These are phyloP conservation scores for Agapornis roseicollis DNA, from an alignment of 2,113 vertebrate species.

Conservation along the genomic window DNA sequence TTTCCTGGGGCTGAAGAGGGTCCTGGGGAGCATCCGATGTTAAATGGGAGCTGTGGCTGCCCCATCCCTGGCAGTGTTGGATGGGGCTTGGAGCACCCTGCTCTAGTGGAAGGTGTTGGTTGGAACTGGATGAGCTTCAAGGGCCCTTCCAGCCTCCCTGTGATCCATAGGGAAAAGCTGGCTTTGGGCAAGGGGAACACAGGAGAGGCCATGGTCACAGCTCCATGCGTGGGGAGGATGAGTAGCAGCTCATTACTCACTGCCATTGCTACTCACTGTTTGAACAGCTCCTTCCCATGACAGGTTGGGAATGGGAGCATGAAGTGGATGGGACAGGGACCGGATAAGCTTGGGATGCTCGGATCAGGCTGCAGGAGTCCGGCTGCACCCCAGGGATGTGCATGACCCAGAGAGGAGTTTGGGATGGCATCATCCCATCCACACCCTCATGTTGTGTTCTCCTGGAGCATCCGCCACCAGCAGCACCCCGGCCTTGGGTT, in stretches of 20 bases:
- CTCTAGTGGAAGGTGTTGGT: neutral
- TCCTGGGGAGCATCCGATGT: neutral
- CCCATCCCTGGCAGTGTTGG: neutral
- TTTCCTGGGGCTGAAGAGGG: neutral
- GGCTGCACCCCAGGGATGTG: neutral
- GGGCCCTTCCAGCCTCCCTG: neutral
- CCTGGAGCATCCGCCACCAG: neutral
- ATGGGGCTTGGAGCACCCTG: neutral
- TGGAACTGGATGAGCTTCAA: neutral
- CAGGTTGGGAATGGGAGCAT: neutral
- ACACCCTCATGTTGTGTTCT: neutral
- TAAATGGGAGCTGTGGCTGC: neutral
- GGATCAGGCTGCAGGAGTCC: fast-evolving
- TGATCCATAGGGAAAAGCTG: neutral
- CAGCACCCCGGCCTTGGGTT: neutral
- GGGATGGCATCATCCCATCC: neutral
- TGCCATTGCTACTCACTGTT: neutral
- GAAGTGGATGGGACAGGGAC: neutral
- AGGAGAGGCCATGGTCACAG: neutral
- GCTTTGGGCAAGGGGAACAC: fast-evolving
- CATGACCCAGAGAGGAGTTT: neutral
- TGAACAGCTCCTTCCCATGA: neutral
- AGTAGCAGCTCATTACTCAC: conserved; percentile 42
- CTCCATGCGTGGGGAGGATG: conserved; percentile 21
- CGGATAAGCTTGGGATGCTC: neutral